Percentiles rank a stretch among this genome's conserved stretches.
These are phyloP conservation scores for Physocephala rufipes DNA, from an alignment of 2,888 invertebrate genomes.

Conservation along the genomic window DNA sequence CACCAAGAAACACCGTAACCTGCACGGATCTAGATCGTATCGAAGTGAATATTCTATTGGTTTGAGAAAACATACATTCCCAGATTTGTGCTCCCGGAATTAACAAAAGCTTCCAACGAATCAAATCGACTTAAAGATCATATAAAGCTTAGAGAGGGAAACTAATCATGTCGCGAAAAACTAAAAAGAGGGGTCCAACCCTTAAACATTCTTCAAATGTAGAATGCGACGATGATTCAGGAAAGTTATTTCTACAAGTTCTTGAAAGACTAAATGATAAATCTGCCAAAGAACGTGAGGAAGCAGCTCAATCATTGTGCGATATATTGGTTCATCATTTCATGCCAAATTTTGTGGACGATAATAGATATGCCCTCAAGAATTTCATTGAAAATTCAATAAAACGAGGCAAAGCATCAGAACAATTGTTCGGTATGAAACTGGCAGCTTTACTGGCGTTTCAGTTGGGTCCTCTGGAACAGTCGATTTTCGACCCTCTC, in stretches of 20 bases:
- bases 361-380: slow-evolving; percentile 80
- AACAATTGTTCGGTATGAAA: slow-evolving; percentile 85
- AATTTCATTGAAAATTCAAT: slow-evolving; percentile 85
- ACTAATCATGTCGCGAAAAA: slow-evolving; percentile 7
- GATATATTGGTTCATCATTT: slow-evolving; percentile 82
- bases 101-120: not conserved
- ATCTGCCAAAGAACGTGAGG: slow-evolving; percentile 82
- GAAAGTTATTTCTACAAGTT: slow-evolving; percentile 87
- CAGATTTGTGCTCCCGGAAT: not conserved
- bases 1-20: not conserved
- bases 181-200: not conserved
- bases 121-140: no score
- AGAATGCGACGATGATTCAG: slow-evolving; percentile 72
- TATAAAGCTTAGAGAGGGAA: no score
- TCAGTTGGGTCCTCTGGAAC: slow-evolving; percentile 77
- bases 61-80: not conserved
- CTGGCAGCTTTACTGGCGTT: slow-evolving; percentile 83
- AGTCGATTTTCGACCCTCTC: slow-evolving; percentile 76
- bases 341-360: slow-evolving; percentile 78
- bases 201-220: not conserved
- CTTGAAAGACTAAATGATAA: slow-evolving; percentile 89
- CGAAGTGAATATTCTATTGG: no score
- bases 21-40: not conserved
- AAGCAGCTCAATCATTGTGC: slow-evolving; percentile 77
- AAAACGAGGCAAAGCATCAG: slow-evolving; percentile 83